Evolutionary conservation across 2,888 invertebrate species (phyloP).

Genomic region (Eremobia ochroleuca): DNA sequence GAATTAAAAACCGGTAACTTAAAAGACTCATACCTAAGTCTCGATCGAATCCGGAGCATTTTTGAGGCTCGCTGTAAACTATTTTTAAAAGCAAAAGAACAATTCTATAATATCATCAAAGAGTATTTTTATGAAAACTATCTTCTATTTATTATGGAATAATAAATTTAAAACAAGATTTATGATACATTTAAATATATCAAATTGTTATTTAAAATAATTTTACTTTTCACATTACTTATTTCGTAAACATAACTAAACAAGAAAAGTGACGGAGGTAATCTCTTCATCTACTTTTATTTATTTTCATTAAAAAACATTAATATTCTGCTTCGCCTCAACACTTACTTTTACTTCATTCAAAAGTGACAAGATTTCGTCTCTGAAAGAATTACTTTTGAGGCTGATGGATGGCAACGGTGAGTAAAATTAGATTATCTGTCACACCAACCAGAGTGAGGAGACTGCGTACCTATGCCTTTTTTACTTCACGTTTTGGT

Average conservation of each 20-base stretch:
- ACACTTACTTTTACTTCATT: not conserved
- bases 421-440: constrained; percentile 58
- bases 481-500: constrained; percentile 6
- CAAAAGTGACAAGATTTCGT: constrained; percentile 70
- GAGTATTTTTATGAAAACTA: not conserved
- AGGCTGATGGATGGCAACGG: constrained; percentile 78
- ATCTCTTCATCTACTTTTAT: not conserved
- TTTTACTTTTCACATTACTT: not conserved
- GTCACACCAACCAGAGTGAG: not conserved
- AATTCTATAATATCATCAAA: not conserved
- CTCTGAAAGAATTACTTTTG: constrained; percentile 69
- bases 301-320: not conserved
- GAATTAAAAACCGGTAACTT: not conserved
- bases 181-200: not conserved
- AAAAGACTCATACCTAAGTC: constrained; percentile 15
- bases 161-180: not conserved
- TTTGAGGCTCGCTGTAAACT: constrained; percentile 11
- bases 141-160: too few relatives aligned
- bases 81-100: not conserved
- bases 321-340: not conserved
- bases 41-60: not conserved
- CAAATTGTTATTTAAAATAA: not conserved
- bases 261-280: constrained; percentile 29
- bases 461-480: not conserved
- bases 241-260: constrained; percentile 68